Base-by-base conservation (phyloP, 2,113 vertebrate genomes). In the Cathartes aura region DNA sequence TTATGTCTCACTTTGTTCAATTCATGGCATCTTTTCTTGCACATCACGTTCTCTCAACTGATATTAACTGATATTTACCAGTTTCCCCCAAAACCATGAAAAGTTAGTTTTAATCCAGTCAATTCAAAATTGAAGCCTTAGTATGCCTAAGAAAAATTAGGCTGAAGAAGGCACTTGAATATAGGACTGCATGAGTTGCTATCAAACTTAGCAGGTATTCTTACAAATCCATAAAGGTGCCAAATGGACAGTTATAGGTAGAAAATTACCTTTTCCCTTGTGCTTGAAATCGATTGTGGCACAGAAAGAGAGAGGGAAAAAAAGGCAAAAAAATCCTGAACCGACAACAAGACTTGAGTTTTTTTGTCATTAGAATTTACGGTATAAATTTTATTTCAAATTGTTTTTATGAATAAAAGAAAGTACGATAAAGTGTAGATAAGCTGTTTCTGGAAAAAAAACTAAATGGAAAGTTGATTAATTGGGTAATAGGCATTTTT, bases 321-420 rank as follows among this genome's bases (percentile, higher is more conserved):
- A 70, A 63, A n/a, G 11, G 0, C 1, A 3, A 23, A 42, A 36
- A 70, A 26, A 6, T 9, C 7, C 5, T 2, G 22, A 73, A 67
- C 2, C 6, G 11, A 27, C 29, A 72, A 34, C 3, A 67, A 64
- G 30, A 29, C 4, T 23, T 66, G 15, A 55, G 3, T 0, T 5
- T 32, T 68, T 72, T 56, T 48, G 2, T 56, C 6, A 42, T 42
- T 64, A 66, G 4, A 71, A 52, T 36, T 56, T 76, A 47, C 32
- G 30, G 12, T 5, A n/a, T 42, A 56, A 75, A n/a, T 12, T 34
- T 64, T 11, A 59, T 53, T 66, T 36, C 4, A 71, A 55, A 60
- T 34, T 36, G 19, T 60, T 75, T 59, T 89, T 66, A 40, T 50
- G 9, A 63, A n/a, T 71, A 48, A 92, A 42, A 26, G 1, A 34